These are phyloP conservation scores for Selenia dentaria DNA, from an alignment of 2,888 invertebrate species.

Conservation along the genomic window DNA sequence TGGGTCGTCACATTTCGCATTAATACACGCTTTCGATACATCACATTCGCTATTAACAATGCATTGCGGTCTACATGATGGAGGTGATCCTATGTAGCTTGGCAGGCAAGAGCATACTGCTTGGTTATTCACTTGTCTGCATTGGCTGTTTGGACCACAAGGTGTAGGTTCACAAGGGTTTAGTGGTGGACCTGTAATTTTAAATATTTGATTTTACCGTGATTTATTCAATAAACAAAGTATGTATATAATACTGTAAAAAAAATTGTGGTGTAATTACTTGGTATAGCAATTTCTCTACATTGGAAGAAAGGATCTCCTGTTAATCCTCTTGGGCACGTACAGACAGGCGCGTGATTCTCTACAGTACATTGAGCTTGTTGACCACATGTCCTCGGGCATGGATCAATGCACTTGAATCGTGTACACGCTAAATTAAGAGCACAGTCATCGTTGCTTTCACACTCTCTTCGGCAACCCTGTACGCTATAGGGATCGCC, in stretches of 20 bases:
- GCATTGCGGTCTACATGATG: conserved; percentile 93
- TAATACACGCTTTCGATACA: conserved; percentile 91
- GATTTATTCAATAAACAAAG: too few species aligned
- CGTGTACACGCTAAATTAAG: conserved; percentile 90
- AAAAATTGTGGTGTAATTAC: too few species aligned
- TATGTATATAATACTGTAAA: too few species aligned
- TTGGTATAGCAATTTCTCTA: conserved; percentile 77
- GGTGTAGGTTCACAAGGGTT: conserved; percentile 94
- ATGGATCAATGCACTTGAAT: conserved; percentile 94
- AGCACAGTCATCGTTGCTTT: conserved; percentile 90
- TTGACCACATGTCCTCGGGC: conserved; percentile 92
- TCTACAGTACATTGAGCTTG: conserved; percentile 91
- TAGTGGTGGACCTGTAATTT: conserved; percentile 69
- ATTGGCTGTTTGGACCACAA: conserved; percentile 95
- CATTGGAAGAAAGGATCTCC: conserved; percentile 94
- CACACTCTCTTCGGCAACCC: conserved; percentile 91
- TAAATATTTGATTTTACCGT: conserved; percentile 8
- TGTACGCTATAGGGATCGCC: conserved; percentile 92
- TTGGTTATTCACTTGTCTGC: conserved; percentile 90
- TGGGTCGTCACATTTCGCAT: conserved; percentile 94
- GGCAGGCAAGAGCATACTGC: conserved; percentile 94
- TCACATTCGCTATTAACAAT: conserved; percentile 95
- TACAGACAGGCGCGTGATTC: conserved; percentile 91
- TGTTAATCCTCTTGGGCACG: conserved; percentile 89
- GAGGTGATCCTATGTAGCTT: conserved; percentile 91